Evolutionary conservation across 2,113 vertebrate genomes (phyloP), one percentile per base, ranked within the genome.

Genomic region (Sturnus vulgaris): DNA sequence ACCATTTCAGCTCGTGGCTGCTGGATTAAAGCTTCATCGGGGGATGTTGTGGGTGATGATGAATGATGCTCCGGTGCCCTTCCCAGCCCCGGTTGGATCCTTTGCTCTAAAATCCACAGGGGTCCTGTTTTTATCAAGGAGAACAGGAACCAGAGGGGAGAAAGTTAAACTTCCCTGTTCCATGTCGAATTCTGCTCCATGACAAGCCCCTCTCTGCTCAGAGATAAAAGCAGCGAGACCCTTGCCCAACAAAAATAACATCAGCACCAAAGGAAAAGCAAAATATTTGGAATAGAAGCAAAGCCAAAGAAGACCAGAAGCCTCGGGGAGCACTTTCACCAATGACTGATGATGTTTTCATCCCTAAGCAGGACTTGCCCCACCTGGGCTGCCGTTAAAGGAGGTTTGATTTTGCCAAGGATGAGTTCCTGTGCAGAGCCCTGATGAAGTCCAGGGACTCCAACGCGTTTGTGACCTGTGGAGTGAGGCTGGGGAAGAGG

Each of bases 381-480:
- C 75, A 76, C 84, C 88, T 86, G 83, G 75, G 88, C 72, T 72
- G 78, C 73, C 9, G 0, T 39, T 42, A 5, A 5, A 28, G 16
- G 44, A 35, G 31, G 49, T 27, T 66, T 47, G 69, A 4, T 73
- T 81, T 73, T 87, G 14, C 78, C 85, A 27, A 77, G 93, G 81
- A 61, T 0, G 2, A 7, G 6, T 24, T 50, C 49, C 33, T 2
- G 4, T 8, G 5, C 49, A 21, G 69, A 55, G 73, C 61, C 31
- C 9, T 11, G 7, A 16, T 14, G 16, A n/a, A 7, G 8, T 65
- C 6, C 6, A 2, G 5, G 39, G 73, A 4, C 82, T 47, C 46
- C 0, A 4, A 18, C 0, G 2, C 4, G 24, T 63, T 25, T 37
- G 47, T 2, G 20, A 9, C 31, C 60, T 10, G 42, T 3, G 22